Evolutionary conservation across 2,797 vertebrate species (phyloP), one percentile per base, ranked within the genome.

Genomic region (Bovichtus diacanthus): DNA sequence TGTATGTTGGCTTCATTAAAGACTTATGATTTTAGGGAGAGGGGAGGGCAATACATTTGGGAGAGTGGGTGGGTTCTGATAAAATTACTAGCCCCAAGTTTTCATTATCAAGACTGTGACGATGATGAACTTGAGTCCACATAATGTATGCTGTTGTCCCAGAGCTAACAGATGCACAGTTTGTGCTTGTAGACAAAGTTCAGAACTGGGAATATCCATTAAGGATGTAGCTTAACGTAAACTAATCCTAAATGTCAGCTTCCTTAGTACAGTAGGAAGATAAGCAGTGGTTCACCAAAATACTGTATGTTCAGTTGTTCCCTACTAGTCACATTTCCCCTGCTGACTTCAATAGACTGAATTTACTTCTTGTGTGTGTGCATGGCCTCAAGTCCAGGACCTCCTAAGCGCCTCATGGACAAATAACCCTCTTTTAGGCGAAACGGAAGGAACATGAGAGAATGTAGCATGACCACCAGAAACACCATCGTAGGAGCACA

Each of bases 401-500:
- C 85, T 86, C 79, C 51, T 79, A 83, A 86, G 70, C 82, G 69
- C 79, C 86, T 90, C 82, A 68, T 83, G 83, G 83, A 90, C 80
- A 84, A 84, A 81, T 76, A 65, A 83, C 67, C 73, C 65, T 70
- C 55, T 77, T 82, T 80, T 71, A 74, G 85, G 78, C 39, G 8
- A 84, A 87, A 80, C 79, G 81, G 60, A 85, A 83, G 66, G 69
- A 87, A 82, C 74, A 63, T 76, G 78, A 86, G 79, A 85, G 87
- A 91, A 92, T 93, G 87, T 93, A 94, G 92, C 92, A 93, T 92
- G 91, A 91, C 74, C 85, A 87, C 85, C 80, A 84, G 87, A 73
- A 83, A 80, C 85, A 79, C 70, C 71, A 70, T 78, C 49, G 23
- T 79, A 88, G 84, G 80, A 92, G 81, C 85, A 70, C 86, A 85